Evolutionary conservation across 2,797 vertebrate species (phyloP).

Genomic region (Aphelocoma californica): DNA sequence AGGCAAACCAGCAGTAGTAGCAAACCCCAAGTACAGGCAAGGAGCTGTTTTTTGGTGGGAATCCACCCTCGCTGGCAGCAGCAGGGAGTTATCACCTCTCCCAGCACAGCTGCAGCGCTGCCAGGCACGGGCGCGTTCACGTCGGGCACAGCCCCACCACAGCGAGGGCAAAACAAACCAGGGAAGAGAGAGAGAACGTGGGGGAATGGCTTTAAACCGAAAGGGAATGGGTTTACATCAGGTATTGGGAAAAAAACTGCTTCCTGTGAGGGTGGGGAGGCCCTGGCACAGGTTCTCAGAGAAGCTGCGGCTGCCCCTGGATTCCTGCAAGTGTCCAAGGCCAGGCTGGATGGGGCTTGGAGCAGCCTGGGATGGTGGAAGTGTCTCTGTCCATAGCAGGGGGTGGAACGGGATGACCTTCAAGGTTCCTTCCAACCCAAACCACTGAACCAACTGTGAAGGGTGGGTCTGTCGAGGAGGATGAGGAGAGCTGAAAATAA

Average conservation of each 20-base stretch:
- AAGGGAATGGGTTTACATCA: rapidly evolving
- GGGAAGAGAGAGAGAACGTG: rapidly evolving
- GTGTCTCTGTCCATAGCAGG: background rate
- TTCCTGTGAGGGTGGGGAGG: rapidly evolving
- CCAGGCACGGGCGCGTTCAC: rapidly evolving
- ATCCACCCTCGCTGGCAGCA: background rate
- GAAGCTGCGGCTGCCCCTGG: background rate
- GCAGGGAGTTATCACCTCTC: background rate
- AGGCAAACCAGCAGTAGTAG: background rate
- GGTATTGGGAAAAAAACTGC: rapidly evolving
- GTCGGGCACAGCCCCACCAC: background rate
- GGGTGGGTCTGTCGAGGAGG: background rate
- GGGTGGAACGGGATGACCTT: background rate
- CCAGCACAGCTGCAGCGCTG: background rate
- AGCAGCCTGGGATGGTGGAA: background rate
- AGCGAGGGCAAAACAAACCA: background rate
- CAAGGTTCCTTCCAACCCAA: background rate
- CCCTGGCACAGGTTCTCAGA: background rate
- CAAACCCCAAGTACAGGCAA: background rate
- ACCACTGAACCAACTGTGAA: background rate
- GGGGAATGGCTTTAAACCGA: background rate
- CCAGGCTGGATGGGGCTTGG: rapidly evolving
- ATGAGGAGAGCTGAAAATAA: background rate
- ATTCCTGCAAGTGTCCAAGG: background rate
- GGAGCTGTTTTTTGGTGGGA: background rate